phyloP scores from a whole-genome alignment of 2,888 invertebrate genomes.

The Serrognathus titanus region DNA sequence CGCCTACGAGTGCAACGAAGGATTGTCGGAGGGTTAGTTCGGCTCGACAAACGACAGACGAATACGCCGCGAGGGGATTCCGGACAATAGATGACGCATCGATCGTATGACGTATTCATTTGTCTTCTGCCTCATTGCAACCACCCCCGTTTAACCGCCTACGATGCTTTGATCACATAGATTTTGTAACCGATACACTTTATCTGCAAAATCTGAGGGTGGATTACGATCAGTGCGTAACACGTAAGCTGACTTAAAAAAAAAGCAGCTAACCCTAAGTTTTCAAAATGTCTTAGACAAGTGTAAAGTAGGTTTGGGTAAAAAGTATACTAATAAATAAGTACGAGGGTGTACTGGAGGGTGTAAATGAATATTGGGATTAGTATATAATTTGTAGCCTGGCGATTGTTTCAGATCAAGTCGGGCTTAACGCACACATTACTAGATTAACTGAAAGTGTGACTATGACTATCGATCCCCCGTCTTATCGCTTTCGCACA shows the following conservation, averaged over 20 bases:
- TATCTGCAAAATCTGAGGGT: conserved; percentile 18
- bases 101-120: conserved; percentile 45
- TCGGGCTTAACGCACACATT: conserved; percentile 32
- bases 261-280: too few species aligned
- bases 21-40: background rate
- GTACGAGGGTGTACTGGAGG: too few species aligned
- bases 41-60: conserved; percentile 32
- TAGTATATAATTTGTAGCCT: conserved; percentile 35
- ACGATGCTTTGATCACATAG: conserved; percentile 23
- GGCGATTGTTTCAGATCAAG: conserved; percentile 34
- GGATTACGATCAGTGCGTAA: conserved; percentile 7
- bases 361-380: conserved; percentile 16
- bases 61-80: conserved; percentile 36
- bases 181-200: conserved; percentile 27
- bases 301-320: too few species aligned
- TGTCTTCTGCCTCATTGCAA: conserved; percentile 41
- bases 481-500: conserved; percentile 27
- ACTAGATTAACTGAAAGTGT: conserved; percentile 36
- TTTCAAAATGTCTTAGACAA: too few species aligned
- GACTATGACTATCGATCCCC: conserved; percentile 42
- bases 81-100: conserved; percentile 44
- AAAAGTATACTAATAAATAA: too few species aligned
- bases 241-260: too few species aligned
- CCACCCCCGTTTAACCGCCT: conserved; percentile 19
- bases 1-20: background rate